Conservation (phyloP, 2,888 invertebrate genomes). For the Agrochola lychnidis region DNA sequence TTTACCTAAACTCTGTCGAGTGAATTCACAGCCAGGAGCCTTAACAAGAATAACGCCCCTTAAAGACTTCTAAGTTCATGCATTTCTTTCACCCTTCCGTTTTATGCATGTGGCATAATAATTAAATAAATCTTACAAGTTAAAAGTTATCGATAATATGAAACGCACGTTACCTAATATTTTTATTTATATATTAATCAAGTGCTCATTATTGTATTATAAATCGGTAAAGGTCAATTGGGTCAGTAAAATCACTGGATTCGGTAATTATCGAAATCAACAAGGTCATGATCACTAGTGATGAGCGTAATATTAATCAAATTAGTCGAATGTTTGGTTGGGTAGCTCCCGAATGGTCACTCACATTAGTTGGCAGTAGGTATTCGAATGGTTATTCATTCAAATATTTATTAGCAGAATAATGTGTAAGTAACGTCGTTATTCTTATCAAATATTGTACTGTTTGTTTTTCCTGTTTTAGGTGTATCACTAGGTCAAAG, state of each 20-base stretch:
- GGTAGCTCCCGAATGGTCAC: neutral
- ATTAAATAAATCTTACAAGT: neutral
- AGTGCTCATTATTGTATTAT: conserved; percentile 9
- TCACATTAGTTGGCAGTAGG: neutral
- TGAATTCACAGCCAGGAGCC: too few relatives aligned
- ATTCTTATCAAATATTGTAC: conserved; percentile 27
- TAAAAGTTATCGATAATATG: conserved; percentile 1
- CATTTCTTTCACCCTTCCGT: too few relatives aligned
- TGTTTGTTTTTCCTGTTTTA: conserved; percentile 39
- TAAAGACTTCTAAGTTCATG: neutral
- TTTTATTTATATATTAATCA: conserved; percentile 34
- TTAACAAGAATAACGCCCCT: neutral
- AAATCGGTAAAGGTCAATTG: conserved; percentile 26
- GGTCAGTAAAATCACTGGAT: conserved; percentile 19
- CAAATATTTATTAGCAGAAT: conserved; percentile 2
- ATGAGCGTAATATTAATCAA: conserved; percentile 27
- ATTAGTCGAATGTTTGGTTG: conserved; percentile 7
- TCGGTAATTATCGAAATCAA: conserved; percentile 35
- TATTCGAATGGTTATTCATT: conserved; percentile 22
- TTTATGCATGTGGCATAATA: neutral
- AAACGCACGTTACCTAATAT: conserved; percentile 22
- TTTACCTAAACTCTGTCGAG: too few relatives aligned
- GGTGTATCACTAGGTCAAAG: conserved; percentile 33
- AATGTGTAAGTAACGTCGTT: conserved; percentile 20
- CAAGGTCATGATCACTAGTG: conserved; percentile 42